A percentile compares a stretch with the other conserved stretches of the same genome.
Evolutionary conservation across 2,797 vertebrate species (phyloP).

Genomic region (Hydrocynus forskahlii): DNA sequence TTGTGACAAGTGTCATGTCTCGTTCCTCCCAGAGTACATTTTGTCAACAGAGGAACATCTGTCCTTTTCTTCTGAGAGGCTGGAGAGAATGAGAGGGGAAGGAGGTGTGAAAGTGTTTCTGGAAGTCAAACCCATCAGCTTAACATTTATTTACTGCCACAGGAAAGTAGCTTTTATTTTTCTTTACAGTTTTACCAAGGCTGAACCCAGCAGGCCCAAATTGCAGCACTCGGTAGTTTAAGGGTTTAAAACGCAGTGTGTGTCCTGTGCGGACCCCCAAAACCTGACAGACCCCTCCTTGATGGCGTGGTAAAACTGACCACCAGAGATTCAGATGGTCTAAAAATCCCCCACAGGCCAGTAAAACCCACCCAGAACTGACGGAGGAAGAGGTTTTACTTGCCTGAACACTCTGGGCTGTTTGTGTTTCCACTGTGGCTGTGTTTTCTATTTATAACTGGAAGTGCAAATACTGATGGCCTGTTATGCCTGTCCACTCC

Average conservation of each 20-base stretch:
- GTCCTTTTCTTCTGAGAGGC: slow-evolving; percentile 20
- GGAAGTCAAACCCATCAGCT: slow-evolving; percentile 36
- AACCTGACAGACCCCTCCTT: background rate
- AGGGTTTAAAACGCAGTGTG: background rate
- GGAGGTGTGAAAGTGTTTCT: slow-evolving; percentile 42
- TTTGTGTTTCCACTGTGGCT: background rate
- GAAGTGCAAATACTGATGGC: too few species aligned
- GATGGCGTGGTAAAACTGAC: background rate
- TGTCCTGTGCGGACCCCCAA: too few species aligned
- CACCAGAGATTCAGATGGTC: background rate
- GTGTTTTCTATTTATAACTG: too few species aligned
- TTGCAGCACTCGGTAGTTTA: too few species aligned
- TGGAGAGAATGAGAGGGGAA: background rate
- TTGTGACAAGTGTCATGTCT: slow-evolving; percentile 36
- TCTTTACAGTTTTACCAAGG: too few species aligned
- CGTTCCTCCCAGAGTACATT: slow-evolving; percentile 35
- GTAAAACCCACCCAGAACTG: background rate
- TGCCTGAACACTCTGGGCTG: background rate
- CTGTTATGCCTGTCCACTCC: too few species aligned
- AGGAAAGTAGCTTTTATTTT: too few species aligned
- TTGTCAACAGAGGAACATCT: slow-evolving; percentile 46
- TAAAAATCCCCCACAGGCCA: background rate
- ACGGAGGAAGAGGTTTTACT: background rate
- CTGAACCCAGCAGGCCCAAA: too few species aligned
- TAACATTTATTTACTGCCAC: background rate